A percentile compares a stretch with the other conserved stretches of the same genome.
These are phyloP conservation scores for Nycticryphes semicollaris DNA, from an alignment of 2,113 vertebrate species.

Conservation along the genomic window DNA sequence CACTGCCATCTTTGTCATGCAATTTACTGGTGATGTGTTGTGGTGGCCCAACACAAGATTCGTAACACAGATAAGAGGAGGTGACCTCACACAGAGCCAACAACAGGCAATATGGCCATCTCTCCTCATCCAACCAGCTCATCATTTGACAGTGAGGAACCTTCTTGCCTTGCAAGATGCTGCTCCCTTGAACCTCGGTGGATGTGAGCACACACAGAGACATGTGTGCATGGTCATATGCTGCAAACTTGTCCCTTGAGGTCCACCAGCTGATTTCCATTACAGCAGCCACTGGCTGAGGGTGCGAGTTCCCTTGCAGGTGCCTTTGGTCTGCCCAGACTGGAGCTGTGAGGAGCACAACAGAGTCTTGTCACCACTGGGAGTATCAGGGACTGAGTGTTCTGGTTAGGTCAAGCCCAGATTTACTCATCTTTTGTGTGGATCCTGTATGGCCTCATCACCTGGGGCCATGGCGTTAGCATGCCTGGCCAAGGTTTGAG, in stretches of 20 bases:
- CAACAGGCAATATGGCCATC: background rate
- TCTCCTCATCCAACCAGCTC: background rate
- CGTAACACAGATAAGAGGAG: background rate
- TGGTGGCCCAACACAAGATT: background rate
- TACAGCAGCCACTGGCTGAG: background rate
- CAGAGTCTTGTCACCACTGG: background rate
- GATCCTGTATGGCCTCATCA: background rate
- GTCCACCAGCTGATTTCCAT: background rate
- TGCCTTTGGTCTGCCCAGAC: background rate
- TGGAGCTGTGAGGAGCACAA: background rate
- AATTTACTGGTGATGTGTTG: background rate
- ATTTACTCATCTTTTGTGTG: background rate
- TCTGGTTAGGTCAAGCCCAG: background rate
- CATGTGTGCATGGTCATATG: fast-evolving
- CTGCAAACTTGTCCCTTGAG: background rate
- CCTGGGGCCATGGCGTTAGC: too few relatives aligned
- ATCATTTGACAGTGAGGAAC: fast-evolving
- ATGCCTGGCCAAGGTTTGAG: background rate
- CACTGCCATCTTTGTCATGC: background rate
- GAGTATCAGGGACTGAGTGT: background rate
- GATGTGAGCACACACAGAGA: background rate
- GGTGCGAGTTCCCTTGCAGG: background rate
- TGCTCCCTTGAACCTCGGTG: background rate
- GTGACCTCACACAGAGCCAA: background rate
- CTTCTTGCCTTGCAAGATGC: background rate